Percentiles rank a stretch among this genome's conserved stretches.
These are phyloP conservation scores for Babylonia areolata DNA, from an alignment of 1,140 invertebrate genomes.

Conservation along the genomic window DNA sequence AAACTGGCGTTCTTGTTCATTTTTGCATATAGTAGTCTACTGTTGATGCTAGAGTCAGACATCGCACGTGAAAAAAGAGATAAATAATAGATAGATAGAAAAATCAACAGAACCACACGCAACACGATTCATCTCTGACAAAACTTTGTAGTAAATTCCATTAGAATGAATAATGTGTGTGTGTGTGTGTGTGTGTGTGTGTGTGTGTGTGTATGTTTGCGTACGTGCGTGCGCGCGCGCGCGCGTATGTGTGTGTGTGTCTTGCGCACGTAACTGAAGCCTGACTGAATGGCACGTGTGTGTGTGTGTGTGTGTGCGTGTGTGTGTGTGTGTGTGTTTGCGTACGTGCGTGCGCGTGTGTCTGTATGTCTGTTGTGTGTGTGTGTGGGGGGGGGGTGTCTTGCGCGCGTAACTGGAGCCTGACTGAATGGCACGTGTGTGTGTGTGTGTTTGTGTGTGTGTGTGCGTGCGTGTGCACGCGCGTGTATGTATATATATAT, in stretches of 20 bases:
- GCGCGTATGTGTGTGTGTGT: not conserved
- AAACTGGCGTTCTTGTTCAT: no score
- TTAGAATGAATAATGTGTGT: no score
- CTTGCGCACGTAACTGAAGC: not conserved
- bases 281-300: no score
- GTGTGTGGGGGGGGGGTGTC: not conserved
- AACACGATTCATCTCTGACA: no score
- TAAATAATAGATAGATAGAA: no score
- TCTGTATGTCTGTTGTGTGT: not conserved
- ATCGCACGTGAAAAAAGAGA: no score
- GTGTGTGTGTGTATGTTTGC: not conserved
- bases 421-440: not conserved
- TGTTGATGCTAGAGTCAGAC: no score
- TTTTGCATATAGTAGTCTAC: no score
- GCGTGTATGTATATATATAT: not conserved
- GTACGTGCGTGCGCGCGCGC: not conserved
- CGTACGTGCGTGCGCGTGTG: not conserved
- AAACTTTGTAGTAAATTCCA: no score
- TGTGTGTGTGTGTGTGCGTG: slow-evolving; percentile 1
- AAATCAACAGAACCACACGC: no score
- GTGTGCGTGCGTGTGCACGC: not conserved
- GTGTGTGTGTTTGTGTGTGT: not conserved
- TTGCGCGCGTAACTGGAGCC: no score
- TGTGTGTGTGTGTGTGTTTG: not conserved
- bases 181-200: not conserved